Evolutionary conservation across 2,113 vertebrate species (phyloP), one percentile per base, ranked within the genome.

Genomic region (Channa argus): DNA sequence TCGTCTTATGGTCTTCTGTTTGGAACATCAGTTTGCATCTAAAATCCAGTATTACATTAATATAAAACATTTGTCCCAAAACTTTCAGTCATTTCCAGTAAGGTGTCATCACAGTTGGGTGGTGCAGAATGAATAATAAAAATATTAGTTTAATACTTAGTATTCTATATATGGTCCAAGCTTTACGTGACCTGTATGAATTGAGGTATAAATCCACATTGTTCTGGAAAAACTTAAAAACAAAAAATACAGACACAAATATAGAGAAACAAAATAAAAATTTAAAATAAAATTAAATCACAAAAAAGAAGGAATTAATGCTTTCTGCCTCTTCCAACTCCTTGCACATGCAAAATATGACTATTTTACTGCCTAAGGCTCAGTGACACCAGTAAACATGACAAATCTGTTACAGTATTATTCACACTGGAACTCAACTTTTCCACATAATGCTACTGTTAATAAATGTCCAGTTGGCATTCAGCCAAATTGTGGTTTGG

Each of bases 201-300:
- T 52, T 89, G 88, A 90, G 85, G 86, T 91, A 92, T 87, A 68
- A 62, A 50, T 63, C 77, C 69, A 73, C 76, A 77, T 70, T 78
- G 84, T 78, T 53, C 62, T 56, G 60, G 39, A 44, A 71, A 14
- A 45, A 41, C 36, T n/a, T 3, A n/a, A 36, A 37, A 51, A 34
- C 13, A 38, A 67, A 46, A 15, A 43, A 45, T 39, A 77, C 71
- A 60, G 41, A 52, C 50, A 39, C n/a, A n/a, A n/a, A n/a, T n/a
- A n/a, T n/a, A 37, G 59, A 73, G 43, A 39, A 2, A 70, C 52
- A 63, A 33, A 73, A 45, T 24, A 24, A 24, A 24, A 24, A 24
- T 24, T 24, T 24, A 24, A 24, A 24, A 24, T 24, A 24, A 24
- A 24, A 24, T 24, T 24, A 24, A 24, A 24, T 24, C 24, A 24